A percentile compares a stretch with the other conserved stretches of the same genome.
phyloP scores from a whole-genome alignment of 2,888 invertebrate species.

The Drosophila kanekoi region DNA sequence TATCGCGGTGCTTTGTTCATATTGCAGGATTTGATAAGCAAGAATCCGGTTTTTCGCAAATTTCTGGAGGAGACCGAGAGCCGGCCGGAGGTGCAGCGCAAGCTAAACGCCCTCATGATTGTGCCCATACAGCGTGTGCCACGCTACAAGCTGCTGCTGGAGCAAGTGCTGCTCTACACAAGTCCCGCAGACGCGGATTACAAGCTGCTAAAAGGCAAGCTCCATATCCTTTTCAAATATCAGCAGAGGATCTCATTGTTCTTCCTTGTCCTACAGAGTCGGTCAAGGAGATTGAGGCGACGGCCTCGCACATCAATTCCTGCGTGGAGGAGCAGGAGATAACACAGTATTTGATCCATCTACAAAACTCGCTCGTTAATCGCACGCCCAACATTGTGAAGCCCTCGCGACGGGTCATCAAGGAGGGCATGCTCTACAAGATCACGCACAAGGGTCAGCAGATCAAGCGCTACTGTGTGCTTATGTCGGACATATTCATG shows the following conservation, averaged over 20 bases:
- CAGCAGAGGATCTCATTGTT: not conserved
- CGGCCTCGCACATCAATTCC: constrained; percentile 90
- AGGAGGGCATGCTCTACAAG: constrained; percentile 88
- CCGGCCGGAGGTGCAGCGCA: constrained; percentile 89
- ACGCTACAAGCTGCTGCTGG: constrained; percentile 90
- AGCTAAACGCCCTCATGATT: constrained; percentile 90
- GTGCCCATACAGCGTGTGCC: constrained; percentile 92
- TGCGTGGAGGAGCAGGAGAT: constrained; percentile 91
- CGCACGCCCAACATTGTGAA: constrained; percentile 88
- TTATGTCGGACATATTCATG: constrained; percentile 90
- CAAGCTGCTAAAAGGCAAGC: constrained; percentile 86
- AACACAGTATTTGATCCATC: constrained; percentile 88
- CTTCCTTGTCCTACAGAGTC: constrained; percentile 86
- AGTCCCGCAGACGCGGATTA: constrained; percentile 87
- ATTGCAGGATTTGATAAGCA: constrained; percentile 87
- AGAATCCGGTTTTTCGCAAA: constrained; percentile 86
- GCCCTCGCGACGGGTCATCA: constrained; percentile 88
- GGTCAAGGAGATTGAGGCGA: constrained; percentile 88
- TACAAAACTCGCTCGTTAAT: constrained; percentile 88
- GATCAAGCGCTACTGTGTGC: constrained; percentile 88
- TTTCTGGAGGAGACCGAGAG: constrained; percentile 89
- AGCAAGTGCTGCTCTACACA: constrained; percentile 89
- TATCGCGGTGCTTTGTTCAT: constrained; percentile 88
- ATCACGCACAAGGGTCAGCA: constrained; percentile 86
- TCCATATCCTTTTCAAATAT: fast-evolving